Conservation (phyloP, 2,888 invertebrate genomes). For the Eristalis tenax region DNA sequence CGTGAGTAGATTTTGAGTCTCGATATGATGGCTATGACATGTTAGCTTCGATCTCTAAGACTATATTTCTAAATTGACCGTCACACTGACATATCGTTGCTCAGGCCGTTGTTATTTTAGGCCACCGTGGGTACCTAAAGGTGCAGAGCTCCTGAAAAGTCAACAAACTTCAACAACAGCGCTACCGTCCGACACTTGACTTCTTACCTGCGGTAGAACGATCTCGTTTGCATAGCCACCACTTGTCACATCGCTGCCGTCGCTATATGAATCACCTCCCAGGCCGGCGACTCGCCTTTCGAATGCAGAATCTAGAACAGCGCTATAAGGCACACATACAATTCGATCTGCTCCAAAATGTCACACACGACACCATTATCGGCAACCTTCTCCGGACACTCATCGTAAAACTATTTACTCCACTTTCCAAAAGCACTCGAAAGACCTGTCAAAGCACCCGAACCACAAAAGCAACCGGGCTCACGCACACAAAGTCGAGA, state of each 20-base stretch:
- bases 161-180: not conserved
- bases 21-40: too few species aligned
- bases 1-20: too few species aligned
- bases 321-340: not conserved
- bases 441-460: conserved; percentile 47
- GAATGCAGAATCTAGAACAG: not conserved
- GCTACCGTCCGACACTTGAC: not conserved
- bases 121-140: not conserved
- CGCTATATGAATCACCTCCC: not conserved
- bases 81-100: not conserved
- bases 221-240: not conserved
- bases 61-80: not conserved
- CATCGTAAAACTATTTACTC: conserved; percentile 38
- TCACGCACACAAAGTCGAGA: not conserved
- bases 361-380: conserved; percentile 9
- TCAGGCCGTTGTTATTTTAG: not conserved
- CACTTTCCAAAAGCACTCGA: conserved; percentile 58
- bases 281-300: not conserved
- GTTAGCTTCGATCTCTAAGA: too few species aligned
- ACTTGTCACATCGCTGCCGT: not conserved
- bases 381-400: conserved; percentile 14
- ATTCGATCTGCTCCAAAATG: conserved; percentile 15
- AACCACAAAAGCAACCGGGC: conserved; percentile 4
- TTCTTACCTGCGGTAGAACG: not conserved
- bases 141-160: not conserved